These are phyloP conservation scores for Drosophila recens DNA, from an alignment of 2,888 invertebrate species.

Conservation along the genomic window DNA sequence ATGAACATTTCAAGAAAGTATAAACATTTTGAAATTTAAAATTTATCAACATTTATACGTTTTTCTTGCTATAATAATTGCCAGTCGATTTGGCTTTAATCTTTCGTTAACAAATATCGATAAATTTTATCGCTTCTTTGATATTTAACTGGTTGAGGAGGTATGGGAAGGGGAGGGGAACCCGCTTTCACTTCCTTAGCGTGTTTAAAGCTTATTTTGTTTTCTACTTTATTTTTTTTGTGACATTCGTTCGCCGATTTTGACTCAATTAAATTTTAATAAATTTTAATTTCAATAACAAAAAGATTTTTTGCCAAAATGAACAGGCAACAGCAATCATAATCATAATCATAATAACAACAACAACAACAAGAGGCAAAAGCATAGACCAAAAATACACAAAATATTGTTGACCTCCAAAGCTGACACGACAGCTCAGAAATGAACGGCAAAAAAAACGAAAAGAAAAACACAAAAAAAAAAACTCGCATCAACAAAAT, in stretches of 20 bases:
- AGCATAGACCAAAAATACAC: constrained; percentile 53
- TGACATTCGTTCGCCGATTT: constrained; percentile 45
- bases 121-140: neutral
- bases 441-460: constrained; percentile 45
- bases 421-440: constrained; percentile 76
- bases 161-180: neutral
- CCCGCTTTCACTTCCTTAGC: constrained; percentile 34
- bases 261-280: constrained; percentile 75
- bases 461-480: constrained; percentile 30
- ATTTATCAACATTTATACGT: too few relatives aligned
- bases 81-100: neutral
- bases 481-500: constrained; percentile 68
- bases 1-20: neutral
- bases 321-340: constrained; percentile 18
- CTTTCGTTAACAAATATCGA: neutral
- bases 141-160: neutral
- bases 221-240: constrained; percentile 32
- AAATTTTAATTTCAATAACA: constrained; percentile 71
- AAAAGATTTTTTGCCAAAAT: constrained; percentile 54
- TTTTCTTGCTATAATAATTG: neutral
- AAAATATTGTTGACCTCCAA: constrained; percentile 72
- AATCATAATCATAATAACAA: constrained; percentile 21
- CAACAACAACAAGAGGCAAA: constrained; percentile 12
- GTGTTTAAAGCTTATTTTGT: constrained; percentile 14
- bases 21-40: neutral